These are phyloP conservation scores for Drosophila leonis DNA, from an alignment of 2,888 invertebrate genomes.

Conservation along the genomic window DNA sequence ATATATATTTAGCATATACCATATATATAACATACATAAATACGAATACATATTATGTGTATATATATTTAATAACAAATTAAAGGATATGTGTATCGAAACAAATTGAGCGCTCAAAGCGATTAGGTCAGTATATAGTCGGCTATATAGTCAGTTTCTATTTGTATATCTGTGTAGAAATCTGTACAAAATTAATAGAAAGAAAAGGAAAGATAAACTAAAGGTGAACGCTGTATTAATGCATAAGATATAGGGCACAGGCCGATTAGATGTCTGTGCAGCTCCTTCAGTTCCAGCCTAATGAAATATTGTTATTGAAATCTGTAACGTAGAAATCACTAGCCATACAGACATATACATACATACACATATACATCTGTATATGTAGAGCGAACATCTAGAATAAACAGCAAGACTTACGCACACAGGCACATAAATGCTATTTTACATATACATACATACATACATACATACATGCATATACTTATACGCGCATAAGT, in stretches of 20 bases:
- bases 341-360: not conserved
- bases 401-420: not conserved
- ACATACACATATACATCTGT: not conserved
- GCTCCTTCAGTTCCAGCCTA: slow-evolving; percentile 29
- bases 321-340: slow-evolving; percentile 13
- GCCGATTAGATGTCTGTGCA: slow-evolving; percentile 6
- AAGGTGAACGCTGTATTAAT: slow-evolving; percentile 19
- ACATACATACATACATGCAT: too few relatives aligned
- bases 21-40: slow-evolving; percentile 12
- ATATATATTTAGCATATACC: slow-evolving; percentile 25
- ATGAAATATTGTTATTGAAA: slow-evolving; percentile 42
- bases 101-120: slow-evolving; percentile 69
- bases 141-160: slow-evolving; percentile 27
- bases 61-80: slow-evolving; percentile 28
- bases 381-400: not conserved
- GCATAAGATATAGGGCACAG: slow-evolving; percentile 21
- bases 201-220: not conserved
- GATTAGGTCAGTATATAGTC: slow-evolving; percentile 45
- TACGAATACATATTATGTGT: slow-evolving; percentile 40
- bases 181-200: slow-evolving; percentile 33
- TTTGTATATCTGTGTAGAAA: slow-evolving; percentile 31
- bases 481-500: not conserved
- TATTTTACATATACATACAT: too few relatives aligned
- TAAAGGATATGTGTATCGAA: slow-evolving; percentile 48
- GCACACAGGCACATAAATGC: not conserved